Base-by-base conservation (phyloP, 2,797 vertebrate genomes). In the Eulemur mongoz region DNA sequence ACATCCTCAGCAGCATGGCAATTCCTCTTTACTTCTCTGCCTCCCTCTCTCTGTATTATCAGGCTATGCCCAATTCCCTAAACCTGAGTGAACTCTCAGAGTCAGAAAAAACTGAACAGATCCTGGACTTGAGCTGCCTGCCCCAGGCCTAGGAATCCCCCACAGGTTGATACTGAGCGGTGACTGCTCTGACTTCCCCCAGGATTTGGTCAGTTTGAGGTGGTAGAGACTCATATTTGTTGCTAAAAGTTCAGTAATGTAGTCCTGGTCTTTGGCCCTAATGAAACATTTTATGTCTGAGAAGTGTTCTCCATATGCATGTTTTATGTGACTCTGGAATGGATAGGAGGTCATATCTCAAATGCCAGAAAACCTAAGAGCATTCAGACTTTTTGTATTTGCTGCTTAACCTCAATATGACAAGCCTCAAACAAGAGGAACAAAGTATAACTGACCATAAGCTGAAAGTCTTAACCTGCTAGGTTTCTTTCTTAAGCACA, bases 401-500 rank as follows among this genome's bases (percentile, higher is more conserved):
- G 96, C 91, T 97, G 67, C 87, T 91, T 89, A 52, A 78, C 80
- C 59, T 96, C 83, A 83, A 69, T 35, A 13, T 45, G 63, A 86
- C 38, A 94, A 94, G 92, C 72, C 76, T 95, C 87, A 90, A 18
- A 92, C 43, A 27, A 78, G 43, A n/a, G 25, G 57, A 50, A 86
- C 70, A 35, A 63, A 35, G 12, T 63, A 15, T 63, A 35, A 94
- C 43, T 76, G 91, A 59, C 67, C 45, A 52, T 25, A 79, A 57
- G 72, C 89, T 93, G 59, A 94, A 91, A 88, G 17, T 57, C 57
- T 76, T 84, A 69, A 59, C 57, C 52, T 87, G 70, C 82, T 89
- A 94, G 73, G 76, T 75, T 95, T 93, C 59, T 91, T 91, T 67
- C 91, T 76, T 84, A 73, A 91, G 59, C 85, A 86, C 38, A 92